Conservation (phyloP, 2,113 vertebrate species). For the Cyprinodon tularosa region DNA sequence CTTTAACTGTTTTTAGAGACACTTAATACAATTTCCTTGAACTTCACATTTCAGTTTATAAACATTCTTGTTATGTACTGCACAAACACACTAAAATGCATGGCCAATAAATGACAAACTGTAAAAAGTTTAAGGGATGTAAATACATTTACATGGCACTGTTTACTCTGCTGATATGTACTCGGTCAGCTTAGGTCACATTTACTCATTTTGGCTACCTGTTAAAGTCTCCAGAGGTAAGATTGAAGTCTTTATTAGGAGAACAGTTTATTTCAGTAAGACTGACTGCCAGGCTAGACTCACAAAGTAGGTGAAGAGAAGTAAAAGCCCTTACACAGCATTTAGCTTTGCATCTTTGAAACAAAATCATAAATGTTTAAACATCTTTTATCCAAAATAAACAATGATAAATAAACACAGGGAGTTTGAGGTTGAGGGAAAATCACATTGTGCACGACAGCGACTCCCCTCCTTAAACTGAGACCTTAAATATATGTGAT, state of each 20-base stretch:
- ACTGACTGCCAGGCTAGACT: background rate
- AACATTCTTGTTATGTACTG: background rate
- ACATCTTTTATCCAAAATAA: background rate
- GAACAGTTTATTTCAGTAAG: background rate
- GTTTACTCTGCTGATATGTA: background rate
- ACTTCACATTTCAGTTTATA: background rate
- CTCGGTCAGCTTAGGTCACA: slow-evolving; percentile 39
- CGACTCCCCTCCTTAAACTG: background rate
- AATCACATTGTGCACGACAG: background rate
- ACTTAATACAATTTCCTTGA: background rate
- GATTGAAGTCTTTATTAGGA: slow-evolving; percentile 2
- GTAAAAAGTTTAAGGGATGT: background rate
- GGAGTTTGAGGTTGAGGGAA: background rate
- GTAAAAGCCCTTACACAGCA: background rate
- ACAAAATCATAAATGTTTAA: background rate
- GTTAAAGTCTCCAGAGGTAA: slow-evolving; percentile 17
- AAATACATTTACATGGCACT: background rate
- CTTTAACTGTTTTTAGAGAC: background rate
- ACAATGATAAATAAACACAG: background rate
- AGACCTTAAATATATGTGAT: slow-evolving; percentile 27
- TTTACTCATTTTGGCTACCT: slow-evolving; percentile 42
- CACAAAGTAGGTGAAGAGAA: background rate
- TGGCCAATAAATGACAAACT: background rate
- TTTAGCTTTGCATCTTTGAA: background rate
- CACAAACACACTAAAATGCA: background rate